Percentiles rank a stretch among this genome's conserved stretches.
Evolutionary conservation across 2,113 vertebrate species (phyloP).

Genomic region (Neotoma lepida): DNA sequence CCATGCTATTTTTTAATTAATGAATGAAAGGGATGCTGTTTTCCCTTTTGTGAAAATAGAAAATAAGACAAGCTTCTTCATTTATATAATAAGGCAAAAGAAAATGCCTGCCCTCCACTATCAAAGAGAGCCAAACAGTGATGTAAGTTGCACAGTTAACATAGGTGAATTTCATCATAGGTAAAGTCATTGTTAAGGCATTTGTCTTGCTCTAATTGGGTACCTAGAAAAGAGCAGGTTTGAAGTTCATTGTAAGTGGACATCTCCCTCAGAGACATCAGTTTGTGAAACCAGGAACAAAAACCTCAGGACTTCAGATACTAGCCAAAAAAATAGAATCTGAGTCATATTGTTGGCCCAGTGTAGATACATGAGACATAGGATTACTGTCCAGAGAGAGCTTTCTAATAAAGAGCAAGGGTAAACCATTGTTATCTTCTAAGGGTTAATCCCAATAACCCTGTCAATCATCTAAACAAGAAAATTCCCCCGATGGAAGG

Average conservation of each 20-base stretch:
- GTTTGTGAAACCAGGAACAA: not conserved
- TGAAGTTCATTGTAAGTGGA: not conserved
- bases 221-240: not conserved
- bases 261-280: not conserved
- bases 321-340: not conserved
- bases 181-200: not conserved
- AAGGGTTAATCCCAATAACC: too few relatives aligned
- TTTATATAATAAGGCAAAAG: not conserved
- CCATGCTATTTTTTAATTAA: conserved; percentile 66
- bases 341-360: not conserved
- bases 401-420: not conserved
- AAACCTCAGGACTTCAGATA: not conserved
- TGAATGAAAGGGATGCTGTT: conserved; percentile 39
- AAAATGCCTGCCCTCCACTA: not conserved
- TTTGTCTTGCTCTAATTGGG: not conserved
- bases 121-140: not conserved
- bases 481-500: not conserved
- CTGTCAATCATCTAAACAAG: not conserved
- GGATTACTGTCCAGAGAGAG: not conserved
- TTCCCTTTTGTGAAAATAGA: conserved; percentile 26
- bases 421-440: not conserved
- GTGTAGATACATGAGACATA: not conserved
- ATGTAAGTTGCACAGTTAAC: not conserved
- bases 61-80: conserved; percentile 25
- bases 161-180: not conserved